Conservation (phyloP, 2,888 invertebrate genomes). For the Pegoplata infirma region DNA sequence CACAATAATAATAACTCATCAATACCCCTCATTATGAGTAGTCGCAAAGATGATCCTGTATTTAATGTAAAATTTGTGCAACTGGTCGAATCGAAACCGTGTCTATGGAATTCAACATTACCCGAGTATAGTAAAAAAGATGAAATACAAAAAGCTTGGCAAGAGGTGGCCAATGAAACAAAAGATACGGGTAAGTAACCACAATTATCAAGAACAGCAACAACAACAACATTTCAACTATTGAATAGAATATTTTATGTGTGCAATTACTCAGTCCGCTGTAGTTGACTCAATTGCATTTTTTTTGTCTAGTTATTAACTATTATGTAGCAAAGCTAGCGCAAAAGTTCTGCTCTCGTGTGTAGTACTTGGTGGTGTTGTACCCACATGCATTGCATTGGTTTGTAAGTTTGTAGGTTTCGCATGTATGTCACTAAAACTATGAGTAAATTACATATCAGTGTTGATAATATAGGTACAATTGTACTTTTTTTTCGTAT, state of each 20-base stretch:
- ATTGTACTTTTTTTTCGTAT: too few relatives aligned
- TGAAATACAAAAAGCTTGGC: conserved; percentile 75
- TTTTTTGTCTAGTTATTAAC: conserved; percentile 13
- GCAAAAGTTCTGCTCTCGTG: neutral
- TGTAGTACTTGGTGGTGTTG: neutral
- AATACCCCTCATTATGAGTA: conserved; percentile 65
- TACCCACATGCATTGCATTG: conserved; percentile 9
- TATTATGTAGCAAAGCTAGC: neutral
- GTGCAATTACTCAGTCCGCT: conserved; percentile 40
- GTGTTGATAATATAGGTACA: too few relatives aligned
- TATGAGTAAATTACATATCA: conserved; percentile 4
- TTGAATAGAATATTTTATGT: conserved; percentile 13
- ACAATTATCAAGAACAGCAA: conserved; percentile 26
- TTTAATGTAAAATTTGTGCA: conserved; percentile 75
- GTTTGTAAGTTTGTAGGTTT: conserved; percentile 57
- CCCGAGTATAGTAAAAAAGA: conserved; percentile 76
- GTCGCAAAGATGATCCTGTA: conserved; percentile 76
- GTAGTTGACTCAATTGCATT: conserved; percentile 42
- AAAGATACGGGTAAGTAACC: conserved; percentile 73
- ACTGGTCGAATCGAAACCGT: conserved; percentile 73
- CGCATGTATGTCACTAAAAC: conserved; percentile 67
- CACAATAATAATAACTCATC: too few relatives aligned
- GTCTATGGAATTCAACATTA: conserved; percentile 74
- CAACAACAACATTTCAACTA: conserved; percentile 21
- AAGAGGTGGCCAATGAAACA: conserved; percentile 75